A percentile compares a stretch with the other conserved stretches of the same genome.
Evolutionary conservation across 2,113 vertebrate genomes (phyloP).

Genomic region (Centropristis striata): DNA sequence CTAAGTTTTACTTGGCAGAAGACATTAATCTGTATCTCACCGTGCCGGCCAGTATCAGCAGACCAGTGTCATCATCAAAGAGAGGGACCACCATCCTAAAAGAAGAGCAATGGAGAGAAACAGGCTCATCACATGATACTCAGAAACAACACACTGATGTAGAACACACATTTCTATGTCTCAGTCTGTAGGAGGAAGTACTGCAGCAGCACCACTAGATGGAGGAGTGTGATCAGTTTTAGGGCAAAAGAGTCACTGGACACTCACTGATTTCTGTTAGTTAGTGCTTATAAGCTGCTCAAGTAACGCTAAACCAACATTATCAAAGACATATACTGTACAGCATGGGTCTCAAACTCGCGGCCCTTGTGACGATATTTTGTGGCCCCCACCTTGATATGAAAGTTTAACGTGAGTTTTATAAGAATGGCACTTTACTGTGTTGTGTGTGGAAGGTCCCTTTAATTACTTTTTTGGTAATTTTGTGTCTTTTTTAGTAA

Average conservation of each 20-base stretch:
- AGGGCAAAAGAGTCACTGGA: background rate
- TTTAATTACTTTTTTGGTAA: too few species aligned
- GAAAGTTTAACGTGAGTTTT: too few species aligned
- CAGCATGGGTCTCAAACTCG: too few species aligned
- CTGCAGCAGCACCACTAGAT: constrained; percentile 58
- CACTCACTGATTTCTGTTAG: background rate
- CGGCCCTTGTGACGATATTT: too few species aligned
- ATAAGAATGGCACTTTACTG: too few species aligned
- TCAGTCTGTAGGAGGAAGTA: background rate
- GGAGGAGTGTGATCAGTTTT: constrained; percentile 27
- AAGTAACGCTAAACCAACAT: background rate
- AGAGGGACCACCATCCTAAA: constrained; percentile 90
- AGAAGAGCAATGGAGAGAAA: constrained; percentile 16
- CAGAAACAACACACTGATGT: background rate
- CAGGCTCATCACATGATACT: background rate
- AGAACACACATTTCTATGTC: background rate
- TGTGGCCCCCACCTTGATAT: too few species aligned
- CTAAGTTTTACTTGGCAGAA: background rate
- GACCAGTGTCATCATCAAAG: constrained; percentile 90
- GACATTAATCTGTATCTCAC: constrained; percentile 76
- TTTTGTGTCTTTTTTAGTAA: too few species aligned
- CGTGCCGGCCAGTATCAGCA: constrained; percentile 91
- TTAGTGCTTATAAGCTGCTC: background rate
- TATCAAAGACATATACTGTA: background rate
- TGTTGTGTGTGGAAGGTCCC: too few species aligned